Conservation (phyloP, 23 tunicate species). For the Aplidium turbinatum region DNA sequence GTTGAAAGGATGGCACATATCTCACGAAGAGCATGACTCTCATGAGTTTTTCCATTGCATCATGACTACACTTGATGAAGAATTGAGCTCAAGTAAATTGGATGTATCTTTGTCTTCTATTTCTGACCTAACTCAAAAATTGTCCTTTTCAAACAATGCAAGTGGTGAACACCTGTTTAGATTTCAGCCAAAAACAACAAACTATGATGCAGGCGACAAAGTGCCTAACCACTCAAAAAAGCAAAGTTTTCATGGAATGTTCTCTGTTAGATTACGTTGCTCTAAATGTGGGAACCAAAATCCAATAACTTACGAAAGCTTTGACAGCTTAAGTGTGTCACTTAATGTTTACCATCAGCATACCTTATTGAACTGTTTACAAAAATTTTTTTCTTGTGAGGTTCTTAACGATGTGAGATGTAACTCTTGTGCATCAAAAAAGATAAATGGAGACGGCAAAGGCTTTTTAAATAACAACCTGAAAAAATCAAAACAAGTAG, state of each 20-base stretch:
- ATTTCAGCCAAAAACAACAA: not conserved
- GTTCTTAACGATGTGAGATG: constrained; percentile 56
- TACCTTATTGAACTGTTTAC: constrained; percentile 54
- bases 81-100: constrained; percentile 8
- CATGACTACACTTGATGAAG: constrained; percentile 62
- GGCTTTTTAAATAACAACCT: too few species aligned
- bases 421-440: constrained; percentile 35
- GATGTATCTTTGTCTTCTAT: not conserved
- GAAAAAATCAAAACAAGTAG: too few species aligned
- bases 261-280: constrained; percentile 56
- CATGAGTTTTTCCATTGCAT: constrained; percentile 87
- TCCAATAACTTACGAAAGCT: constrained; percentile 68
- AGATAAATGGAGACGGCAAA: too few species aligned
- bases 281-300: constrained; percentile 49
- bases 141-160: not conserved
- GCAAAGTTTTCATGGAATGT: constrained; percentile 47
- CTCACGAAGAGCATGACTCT: constrained; percentile 87
- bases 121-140: not conserved
- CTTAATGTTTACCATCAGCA: not conserved
- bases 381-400: constrained; percentile 53
- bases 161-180: not conserved
- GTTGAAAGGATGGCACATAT: constrained; percentile 72
- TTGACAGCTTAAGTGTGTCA: constrained; percentile 78
- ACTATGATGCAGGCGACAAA: not conserved
- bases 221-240: not conserved